Evolutionary conservation across 2,888 invertebrate genomes (phyloP).

Genomic region (Clunio marinus): DNA sequence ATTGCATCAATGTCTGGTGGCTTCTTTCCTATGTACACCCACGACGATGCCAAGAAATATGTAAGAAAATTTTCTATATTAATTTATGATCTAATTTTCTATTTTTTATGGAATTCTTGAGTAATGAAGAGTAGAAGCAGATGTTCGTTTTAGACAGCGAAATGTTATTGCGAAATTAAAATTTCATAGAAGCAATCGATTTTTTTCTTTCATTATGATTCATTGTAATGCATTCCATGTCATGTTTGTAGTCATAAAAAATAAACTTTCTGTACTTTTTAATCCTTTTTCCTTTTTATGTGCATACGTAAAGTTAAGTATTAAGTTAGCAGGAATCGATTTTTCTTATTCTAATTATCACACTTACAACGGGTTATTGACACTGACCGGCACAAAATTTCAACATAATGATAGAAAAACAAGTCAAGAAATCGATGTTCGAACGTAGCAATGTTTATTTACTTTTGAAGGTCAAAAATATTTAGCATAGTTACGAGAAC

Average conservation of each 20-base stretch:
- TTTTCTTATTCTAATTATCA: slow-evolving; percentile 19
- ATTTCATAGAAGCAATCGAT: slow-evolving; percentile 6
- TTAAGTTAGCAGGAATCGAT: no score
- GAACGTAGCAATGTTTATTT: no score
- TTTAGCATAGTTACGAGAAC: not conserved
- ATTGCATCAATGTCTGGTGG: slow-evolving; percentile 42
- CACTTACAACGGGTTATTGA: slow-evolving; percentile 31
- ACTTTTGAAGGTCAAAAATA: slow-evolving; percentile 8
- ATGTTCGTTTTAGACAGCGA: not conserved
- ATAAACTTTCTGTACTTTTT: not conserved
- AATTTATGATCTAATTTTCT: not conserved
- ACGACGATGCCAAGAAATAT: no score
- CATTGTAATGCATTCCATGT: not conserved
- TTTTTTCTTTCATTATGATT: not conserved
- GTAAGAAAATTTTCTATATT: not conserved
- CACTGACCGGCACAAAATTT: slow-evolving; percentile 31
- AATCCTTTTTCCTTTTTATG: not conserved
- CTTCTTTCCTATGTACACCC: slow-evolving; percentile 40
- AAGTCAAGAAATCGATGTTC: not conserved
- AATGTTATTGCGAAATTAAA: not conserved
- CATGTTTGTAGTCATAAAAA: not conserved
- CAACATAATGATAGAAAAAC: not conserved
- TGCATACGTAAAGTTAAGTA: no score
- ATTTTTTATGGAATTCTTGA: not conserved
- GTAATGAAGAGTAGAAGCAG: not conserved